Percentiles rank a stretch among this genome's conserved stretches.
Evolutionary conservation across 1,140 invertebrate genomes (phyloP).

Genomic region (Phymastichus coffea): DNA sequence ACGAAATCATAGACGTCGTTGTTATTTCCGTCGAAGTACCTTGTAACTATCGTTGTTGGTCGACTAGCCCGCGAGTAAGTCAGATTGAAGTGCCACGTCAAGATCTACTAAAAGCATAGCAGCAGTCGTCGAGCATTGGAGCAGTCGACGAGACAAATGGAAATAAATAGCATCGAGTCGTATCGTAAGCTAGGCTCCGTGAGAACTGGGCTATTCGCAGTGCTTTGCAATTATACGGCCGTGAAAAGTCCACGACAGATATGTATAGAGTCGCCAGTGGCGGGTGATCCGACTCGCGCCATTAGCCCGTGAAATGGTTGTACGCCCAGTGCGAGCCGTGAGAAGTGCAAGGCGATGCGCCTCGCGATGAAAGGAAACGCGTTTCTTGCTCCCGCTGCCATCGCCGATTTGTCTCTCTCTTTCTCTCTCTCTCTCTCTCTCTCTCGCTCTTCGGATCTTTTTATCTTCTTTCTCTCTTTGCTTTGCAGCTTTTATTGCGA

Average conservation of each 20-base stretch:
- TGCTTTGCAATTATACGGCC: conserved; percentile 3
- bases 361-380: neutral
- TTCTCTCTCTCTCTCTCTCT: conserved; percentile 54
- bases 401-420: too few relatives aligned
- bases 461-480: neutral
- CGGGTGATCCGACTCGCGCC: conserved; percentile 36
- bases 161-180: neutral
- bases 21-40: too few relatives aligned
- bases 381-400: neutral
- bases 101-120: too few relatives aligned
- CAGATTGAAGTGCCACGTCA: neutral
- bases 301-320: conserved; percentile 41
- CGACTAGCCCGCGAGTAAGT: neutral
- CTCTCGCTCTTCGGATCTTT: conserved; percentile 41
- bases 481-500: neutral
- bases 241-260: neutral
- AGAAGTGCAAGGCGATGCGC: conserved; percentile 14
- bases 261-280: too few relatives aligned
- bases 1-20: too few relatives aligned
- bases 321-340: conserved; percentile 20
- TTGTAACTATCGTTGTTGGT: too few relatives aligned
- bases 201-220: conserved; percentile 19
- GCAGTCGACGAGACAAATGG: neutral
- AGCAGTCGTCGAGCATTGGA: too few relatives aligned
- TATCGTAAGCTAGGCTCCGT: conserved; percentile 3